A percentile compares a stretch with the other conserved stretches of the same genome.
Evolutionary conservation across 1,140 invertebrate species (phyloP).

Genomic region (Drosophila pallidifrons): DNA sequence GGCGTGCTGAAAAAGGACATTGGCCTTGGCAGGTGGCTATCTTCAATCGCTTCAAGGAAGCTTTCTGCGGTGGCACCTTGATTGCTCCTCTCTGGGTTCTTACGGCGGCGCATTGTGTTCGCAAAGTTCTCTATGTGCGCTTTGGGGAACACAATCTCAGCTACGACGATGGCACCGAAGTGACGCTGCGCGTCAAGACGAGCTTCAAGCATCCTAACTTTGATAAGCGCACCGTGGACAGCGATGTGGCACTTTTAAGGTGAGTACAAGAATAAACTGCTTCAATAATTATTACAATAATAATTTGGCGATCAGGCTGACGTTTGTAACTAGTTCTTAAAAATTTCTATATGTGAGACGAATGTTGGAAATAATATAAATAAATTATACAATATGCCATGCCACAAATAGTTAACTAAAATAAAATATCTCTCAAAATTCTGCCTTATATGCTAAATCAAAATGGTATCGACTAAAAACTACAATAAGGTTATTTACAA

Average conservation of each 20-base stretch:
- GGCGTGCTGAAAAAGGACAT: constrained; percentile 90
- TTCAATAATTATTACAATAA: too few relatives aligned
- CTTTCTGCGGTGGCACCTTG: constrained; percentile 96
- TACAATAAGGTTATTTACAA: too few relatives aligned
- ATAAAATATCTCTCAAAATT: too few relatives aligned
- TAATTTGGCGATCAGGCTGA: too few relatives aligned
- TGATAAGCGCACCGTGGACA: constrained; percentile 94
- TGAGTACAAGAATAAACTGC: too few relatives aligned
- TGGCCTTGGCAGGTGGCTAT: constrained; percentile 98
- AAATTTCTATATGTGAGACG: too few relatives aligned
- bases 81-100: constrained; percentile 94
- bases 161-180: constrained; percentile 88
- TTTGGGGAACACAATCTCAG: constrained; percentile 93
- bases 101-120: constrained; percentile 95
- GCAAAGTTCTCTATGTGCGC: constrained; percentile 91
- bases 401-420: too few relatives aligned
- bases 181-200: constrained; percentile 90
- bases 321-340: too few relatives aligned
- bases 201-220: constrained; percentile 93
- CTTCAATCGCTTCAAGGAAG: constrained; percentile 92
- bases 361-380: too few relatives aligned
- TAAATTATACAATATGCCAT: too few relatives aligned
- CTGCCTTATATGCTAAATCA: too few relatives aligned
- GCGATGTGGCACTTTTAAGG: constrained; percentile 94
- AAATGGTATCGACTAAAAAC: too few relatives aligned